Percentiles rank a stretch among this genome's conserved stretches.
These are phyloP conservation scores for Corapipo altera DNA, from an alignment of 2,113 vertebrate genomes.

Conservation along the genomic window DNA sequence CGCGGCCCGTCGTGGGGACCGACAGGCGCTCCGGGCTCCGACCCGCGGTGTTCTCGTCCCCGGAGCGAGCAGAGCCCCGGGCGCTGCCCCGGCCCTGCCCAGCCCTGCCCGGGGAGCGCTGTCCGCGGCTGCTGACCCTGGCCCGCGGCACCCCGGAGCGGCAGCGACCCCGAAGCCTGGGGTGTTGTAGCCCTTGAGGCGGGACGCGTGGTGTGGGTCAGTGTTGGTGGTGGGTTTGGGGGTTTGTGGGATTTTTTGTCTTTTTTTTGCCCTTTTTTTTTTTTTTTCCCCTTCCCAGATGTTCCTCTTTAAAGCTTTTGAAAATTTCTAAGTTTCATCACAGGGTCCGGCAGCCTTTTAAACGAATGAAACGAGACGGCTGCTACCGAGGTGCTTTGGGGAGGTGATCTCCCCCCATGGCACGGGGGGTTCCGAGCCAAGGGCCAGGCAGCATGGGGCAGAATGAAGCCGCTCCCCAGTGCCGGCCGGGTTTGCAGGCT, in stretches of 20 bases:
- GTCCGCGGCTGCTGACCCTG: background rate
- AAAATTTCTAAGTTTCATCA: background rate
- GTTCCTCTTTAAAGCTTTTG: background rate
- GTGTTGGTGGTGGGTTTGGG: background rate
- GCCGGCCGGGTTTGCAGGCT: background rate
- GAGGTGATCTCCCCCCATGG: background rate
- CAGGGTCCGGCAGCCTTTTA: background rate
- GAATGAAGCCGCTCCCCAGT: background rate
- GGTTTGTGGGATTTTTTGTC: background rate
- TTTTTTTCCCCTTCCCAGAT: background rate
- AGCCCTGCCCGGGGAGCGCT: background rate
- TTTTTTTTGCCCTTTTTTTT: background rate
- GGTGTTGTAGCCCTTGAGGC: background rate
- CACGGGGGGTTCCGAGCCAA: background rate
- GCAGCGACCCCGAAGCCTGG: background rate
- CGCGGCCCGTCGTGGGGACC: background rate
- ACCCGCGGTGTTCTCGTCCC: background rate
- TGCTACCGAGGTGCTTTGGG: background rate
- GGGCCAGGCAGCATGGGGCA: background rate
- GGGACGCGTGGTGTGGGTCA: background rate
- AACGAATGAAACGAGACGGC: rapidly evolving
- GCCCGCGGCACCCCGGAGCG: background rate
- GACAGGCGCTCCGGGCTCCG: background rate
- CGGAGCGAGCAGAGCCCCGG: background rate
- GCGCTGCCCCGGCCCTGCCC: background rate